Percentiles rank a stretch among this genome's conserved stretches.
Conservation (phyloP, 1,140 invertebrate species). For the Heliconius nattereri region DNA sequence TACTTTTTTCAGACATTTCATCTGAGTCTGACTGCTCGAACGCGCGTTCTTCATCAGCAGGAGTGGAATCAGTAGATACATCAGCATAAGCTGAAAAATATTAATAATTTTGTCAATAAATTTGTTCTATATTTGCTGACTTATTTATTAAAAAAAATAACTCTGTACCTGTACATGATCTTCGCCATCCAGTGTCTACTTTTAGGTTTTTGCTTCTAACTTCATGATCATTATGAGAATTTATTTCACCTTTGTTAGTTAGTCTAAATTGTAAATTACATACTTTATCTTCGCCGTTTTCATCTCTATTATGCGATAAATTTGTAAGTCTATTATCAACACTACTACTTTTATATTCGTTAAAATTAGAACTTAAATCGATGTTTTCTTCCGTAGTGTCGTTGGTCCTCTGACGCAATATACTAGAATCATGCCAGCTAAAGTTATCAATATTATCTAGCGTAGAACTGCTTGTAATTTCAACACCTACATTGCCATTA, state of each 20-base stretch:
- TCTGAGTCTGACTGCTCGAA: slow-evolving; percentile 74
- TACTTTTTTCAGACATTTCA: slow-evolving; percentile 74
- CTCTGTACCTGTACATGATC: neutral
- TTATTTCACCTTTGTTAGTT: slow-evolving; percentile 44
- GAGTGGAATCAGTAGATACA: slow-evolving; percentile 52
- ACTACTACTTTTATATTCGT: slow-evolving; percentile 38
- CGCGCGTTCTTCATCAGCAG: slow-evolving; percentile 62
- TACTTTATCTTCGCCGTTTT: slow-evolving; percentile 47
- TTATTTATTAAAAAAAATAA: neutral
- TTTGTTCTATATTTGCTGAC: neutral
- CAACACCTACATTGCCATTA: slow-evolving; percentile 59
- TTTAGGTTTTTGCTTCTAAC: neutral
- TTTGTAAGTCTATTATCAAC: slow-evolving; percentile 36
- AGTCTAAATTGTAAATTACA: slow-evolving; percentile 66
- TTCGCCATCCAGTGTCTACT: neutral
- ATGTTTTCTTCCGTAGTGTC: slow-evolving; percentile 45
- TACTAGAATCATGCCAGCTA: slow-evolving; percentile 47
- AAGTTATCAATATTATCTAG: slow-evolving; percentile 34
- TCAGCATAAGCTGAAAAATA: slow-evolving; percentile 43
- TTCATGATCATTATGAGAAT: slow-evolving; percentile 13
- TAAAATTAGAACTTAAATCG: slow-evolving; percentile 49
- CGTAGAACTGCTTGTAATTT: slow-evolving; percentile 30
- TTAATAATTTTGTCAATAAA: neutral
- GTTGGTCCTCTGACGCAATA: slow-evolving; percentile 31
- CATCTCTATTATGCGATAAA: neutral